Base-by-base conservation (phyloP, 2,888 invertebrate genomes). In the Cremastinae sp. region DNA sequence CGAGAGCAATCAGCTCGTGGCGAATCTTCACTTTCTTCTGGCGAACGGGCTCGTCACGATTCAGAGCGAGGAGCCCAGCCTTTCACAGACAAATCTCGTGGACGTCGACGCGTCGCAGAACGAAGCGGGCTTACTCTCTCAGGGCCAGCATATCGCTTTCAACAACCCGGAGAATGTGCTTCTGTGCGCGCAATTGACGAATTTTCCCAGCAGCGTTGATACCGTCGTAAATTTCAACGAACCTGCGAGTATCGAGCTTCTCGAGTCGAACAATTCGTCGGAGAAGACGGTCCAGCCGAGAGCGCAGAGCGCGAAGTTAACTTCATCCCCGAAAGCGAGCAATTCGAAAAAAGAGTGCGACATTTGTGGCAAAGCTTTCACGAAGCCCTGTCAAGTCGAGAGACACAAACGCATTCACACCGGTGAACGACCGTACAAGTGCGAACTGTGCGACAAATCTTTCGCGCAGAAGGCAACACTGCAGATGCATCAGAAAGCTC, bases 401-500 rank as follows among this genome's bases (percentile, higher is more conserved):
- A 87, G 92, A 1, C 93, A 93, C 81, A 89, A 90, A 49, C 87
- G 92, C 12, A 91, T 92, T 28, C 93, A 94, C 82, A 93, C 92
- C 1, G 92, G 92, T 5, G 92, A 93, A 76, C 89, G 91, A 62
- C 92, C 92, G 0, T 93, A 91, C 85, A 90, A 91, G 28, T 94
- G 94, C 83, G 83, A 86, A 9, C 84, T 91, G 18, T 94, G 94
- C 84, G 86, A 89, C 3, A 92, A 92, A 84, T 91, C 91, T 0
- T 94, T 94, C 82, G 91, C 92, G 59, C 93, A 93, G 80, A 92
- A 92, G 78, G 92, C 92, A 22, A 91, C 93, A 0, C 87, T 94
- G 36, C 90, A 92, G 66, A 91, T 92, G 78, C 94, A 94, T 84
- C 90, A 91, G 81, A 91, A 91, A 65, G 91, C 91, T 74, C 93